phyloP scores from a whole-genome alignment of 2,113 vertebrate genomes.

The Oncorhynchus masou region DNA sequence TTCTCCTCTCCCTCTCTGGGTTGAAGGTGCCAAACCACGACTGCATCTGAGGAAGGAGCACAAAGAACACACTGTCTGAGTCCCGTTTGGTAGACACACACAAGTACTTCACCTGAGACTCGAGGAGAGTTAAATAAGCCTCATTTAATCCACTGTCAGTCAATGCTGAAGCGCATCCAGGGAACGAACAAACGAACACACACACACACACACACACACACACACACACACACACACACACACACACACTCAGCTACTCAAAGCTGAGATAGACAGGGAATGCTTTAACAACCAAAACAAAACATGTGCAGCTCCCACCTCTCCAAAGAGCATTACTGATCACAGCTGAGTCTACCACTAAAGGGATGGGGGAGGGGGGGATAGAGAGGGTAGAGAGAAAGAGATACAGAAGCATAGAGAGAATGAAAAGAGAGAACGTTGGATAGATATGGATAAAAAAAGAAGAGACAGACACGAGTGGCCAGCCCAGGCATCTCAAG shows the following conservation, averaged over 20 bases:
- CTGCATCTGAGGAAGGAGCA: slow-evolving; percentile 64
- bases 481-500: no score
- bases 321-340: not conserved
- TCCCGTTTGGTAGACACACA: not conserved
- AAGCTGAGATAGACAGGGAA: not conserved
- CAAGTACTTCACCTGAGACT: not conserved
- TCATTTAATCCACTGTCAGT: no score
- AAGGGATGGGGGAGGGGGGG: not conserved
- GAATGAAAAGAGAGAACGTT: no score
- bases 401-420: not conserved
- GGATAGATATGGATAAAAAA: no score
- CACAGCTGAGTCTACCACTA: not conserved
- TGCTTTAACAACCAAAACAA: not conserved
- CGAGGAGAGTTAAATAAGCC: no score
- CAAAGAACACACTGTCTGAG: not conserved
- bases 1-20: slow-evolving; percentile 58
- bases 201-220: no score
- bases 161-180: not conserved
- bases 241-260: not conserved
- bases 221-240: not conserved
- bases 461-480: no score
- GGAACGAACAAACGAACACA: not conserved
- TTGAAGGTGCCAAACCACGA: slow-evolving; percentile 77
- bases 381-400: not conserved
- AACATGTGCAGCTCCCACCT: not conserved